Base-by-base conservation (phyloP, 2,113 vertebrate genomes). In the Callaeas wilsoni region DNA sequence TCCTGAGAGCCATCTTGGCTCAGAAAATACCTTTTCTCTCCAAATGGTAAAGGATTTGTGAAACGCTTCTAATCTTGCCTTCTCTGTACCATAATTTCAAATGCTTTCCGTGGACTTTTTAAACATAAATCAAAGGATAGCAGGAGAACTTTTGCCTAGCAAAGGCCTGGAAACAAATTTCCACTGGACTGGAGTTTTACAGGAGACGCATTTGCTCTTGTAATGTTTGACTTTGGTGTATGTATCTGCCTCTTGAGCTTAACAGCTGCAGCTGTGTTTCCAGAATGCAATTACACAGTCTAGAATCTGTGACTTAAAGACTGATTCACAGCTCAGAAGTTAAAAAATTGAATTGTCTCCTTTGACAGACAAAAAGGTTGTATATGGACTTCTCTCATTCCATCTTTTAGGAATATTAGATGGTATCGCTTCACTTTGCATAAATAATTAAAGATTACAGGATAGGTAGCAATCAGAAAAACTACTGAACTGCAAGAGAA, bases 1-100 rank as follows among this genome's bases (percentile, higher is more conserved):
- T 84, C 87, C 92, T 87, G 85, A 89, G 92, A 93, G 44, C 10
- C 56, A 90, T 90, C 79, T 93, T 96, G 95, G 87, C 90, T 94
- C 75, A 74, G 67, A 95, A 86, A 88, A 93, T 27, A 63, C 77
- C 56, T 88, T 88, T 91, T 92, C 68, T 59, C 25, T 94, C 88
- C 82, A 96, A 92, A 93, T 70, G 35, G 60, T 90, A 84, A 88
- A 83, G 82, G 39, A 47, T 95, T 92, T 90, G 50, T 89, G 46
- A 68, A 88, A 90, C 4, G 23, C 22, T 93, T 90, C 71, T 95
- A 60, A 89, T 89, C 60, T 90, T 86, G 7, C 17, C 29, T 95
- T 88, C 39, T 56, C 63, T 63, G 19, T 68, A 74, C 41, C 68
- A 75, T 84, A 50, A 69, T 92, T 93, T 90, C 16, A 84, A 71